A percentile compares a stretch with the other conserved stretches of the same genome.
phyloP scores from a whole-genome alignment of 2,888 invertebrate genomes.

The Sepiola atlantica region DNA sequence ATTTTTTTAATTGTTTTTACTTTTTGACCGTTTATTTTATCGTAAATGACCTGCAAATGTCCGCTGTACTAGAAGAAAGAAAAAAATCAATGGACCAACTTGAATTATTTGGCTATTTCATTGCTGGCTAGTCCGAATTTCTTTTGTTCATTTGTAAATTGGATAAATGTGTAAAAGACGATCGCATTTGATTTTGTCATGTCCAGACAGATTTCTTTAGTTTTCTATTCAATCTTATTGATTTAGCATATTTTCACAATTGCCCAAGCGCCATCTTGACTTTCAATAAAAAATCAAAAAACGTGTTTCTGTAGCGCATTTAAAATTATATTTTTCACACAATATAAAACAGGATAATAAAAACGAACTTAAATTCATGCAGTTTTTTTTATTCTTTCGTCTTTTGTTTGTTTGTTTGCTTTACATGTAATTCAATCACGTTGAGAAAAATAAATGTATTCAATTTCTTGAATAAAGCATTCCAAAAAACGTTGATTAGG shows the following conservation, averaged over 20 bases:
- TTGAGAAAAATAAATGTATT: not conserved
- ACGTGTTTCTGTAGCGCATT: not conserved
- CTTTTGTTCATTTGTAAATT: not conserved
- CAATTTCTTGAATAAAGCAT: not conserved
- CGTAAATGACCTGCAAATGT: not conserved
- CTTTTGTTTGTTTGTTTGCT: not conserved
- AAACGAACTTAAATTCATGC: not conserved
- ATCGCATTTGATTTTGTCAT: not conserved
- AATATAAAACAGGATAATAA: not conserved
- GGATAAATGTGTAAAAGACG: conserved; percentile 32
- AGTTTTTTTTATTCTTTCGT: not conserved
- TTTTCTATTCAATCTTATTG: not conserved
- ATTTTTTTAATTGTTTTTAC: not conserved
- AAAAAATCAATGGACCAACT: not conserved
- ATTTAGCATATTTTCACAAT: conserved; percentile 32
- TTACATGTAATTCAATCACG: not conserved
- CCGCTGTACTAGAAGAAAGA: not conserved
- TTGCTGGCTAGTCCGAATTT: not conserved
- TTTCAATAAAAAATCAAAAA: not conserved
- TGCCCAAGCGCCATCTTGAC: not conserved
- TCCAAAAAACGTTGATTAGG: not conserved
- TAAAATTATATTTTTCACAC: not conserved
- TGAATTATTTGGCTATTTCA: not conserved
- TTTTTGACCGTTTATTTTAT: not conserved
- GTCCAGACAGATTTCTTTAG: not conserved